Percentiles rank a stretch among this genome's conserved stretches.
These are phyloP conservation scores for Drosophila subsilvestris DNA, from an alignment of 2,888 invertebrate species.

Conservation along the genomic window DNA sequence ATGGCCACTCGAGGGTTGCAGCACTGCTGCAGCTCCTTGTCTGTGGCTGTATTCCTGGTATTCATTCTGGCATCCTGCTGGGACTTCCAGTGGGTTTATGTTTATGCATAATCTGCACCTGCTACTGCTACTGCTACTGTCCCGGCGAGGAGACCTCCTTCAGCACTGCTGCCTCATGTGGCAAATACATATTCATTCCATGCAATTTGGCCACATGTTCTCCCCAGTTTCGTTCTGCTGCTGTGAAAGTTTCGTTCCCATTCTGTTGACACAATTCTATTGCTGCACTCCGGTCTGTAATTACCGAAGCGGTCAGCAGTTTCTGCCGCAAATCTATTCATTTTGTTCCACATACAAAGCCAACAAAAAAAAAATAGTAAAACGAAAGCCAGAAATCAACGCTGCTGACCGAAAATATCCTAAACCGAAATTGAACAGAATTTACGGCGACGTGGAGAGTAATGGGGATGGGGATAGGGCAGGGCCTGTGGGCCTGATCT, in stretches of 20 bases:
- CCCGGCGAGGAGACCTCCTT: slow-evolving; percentile 1
- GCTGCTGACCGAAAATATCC: slow-evolving; percentile 36
- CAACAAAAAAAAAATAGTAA: slow-evolving; percentile 6
- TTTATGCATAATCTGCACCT: slow-evolving; percentile 55
- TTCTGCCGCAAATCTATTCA: slow-evolving; percentile 56
- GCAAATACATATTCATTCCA: slow-evolving; percentile 41
- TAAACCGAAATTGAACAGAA: slow-evolving; percentile 21
- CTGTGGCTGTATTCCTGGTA: slow-evolving; percentile 3
- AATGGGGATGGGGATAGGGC: neutral
- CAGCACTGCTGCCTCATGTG: slow-evolving; percentile 40
- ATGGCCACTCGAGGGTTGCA: slow-evolving; percentile 47
- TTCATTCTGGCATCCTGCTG: slow-evolving; percentile 17
- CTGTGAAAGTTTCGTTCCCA: slow-evolving; percentile 10
- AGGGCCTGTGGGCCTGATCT: slow-evolving; percentile 23
- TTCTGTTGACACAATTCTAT: slow-evolving; percentile 53
- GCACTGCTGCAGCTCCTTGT: slow-evolving; percentile 33
- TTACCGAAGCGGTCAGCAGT: slow-evolving; percentile 30
- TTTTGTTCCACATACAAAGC: slow-evolving; percentile 27
- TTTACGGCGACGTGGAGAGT: neutral
- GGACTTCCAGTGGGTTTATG: slow-evolving; percentile 33
- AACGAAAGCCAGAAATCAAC: slow-evolving; percentile 16
- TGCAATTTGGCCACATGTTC: slow-evolving; percentile 47
- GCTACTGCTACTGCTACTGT: slow-evolving; percentile 23
- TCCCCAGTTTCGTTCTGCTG: slow-evolving; percentile 11
- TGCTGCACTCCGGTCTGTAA: slow-evolving; percentile 28